Conservation (phyloP, 2,113 vertebrate genomes). For the Brachionichthys hirsutus region DNA sequence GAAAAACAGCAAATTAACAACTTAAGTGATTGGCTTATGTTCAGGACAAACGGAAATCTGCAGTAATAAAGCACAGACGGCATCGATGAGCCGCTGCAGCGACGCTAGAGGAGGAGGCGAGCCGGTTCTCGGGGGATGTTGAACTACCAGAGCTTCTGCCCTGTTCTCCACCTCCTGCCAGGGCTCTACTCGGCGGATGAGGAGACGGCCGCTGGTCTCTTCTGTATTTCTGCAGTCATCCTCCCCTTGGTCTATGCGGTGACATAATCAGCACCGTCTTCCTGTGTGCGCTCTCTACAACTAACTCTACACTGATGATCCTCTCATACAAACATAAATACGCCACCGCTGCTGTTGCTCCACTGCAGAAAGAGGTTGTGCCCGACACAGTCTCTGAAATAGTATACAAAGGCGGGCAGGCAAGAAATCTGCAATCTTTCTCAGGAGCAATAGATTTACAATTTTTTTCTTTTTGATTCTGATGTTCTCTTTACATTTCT, state of each 20-base stretch:
- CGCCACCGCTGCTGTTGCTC: constrained; percentile 72
- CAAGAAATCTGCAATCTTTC: constrained; percentile 65
- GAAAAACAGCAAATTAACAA: constrained; percentile 30
- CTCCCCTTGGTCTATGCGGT: constrained; percentile 48
- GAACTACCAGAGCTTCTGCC: constrained; percentile 28
- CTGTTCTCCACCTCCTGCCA: constrained; percentile 1
- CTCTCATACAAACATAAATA: constrained; percentile 81
- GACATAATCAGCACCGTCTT: constrained; percentile 48
- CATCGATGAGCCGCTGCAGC: constrained; percentile 8
- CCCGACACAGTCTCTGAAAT: constrained; percentile 59
- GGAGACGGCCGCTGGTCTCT: neutral
- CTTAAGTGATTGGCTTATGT: constrained; percentile 34
- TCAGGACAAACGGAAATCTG: constrained; percentile 28
- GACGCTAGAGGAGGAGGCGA: constrained; percentile 8
- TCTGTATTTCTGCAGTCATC: constrained; percentile 48
- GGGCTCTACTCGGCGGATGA: constrained; percentile 8
- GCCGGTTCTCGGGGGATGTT: constrained; percentile 25
- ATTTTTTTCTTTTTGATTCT: constrained; percentile 48
- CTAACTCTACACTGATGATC: constrained; percentile 74
- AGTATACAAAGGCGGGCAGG: constrained; percentile 65
- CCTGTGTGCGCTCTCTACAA: constrained; percentile 45
- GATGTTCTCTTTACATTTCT: constrained; percentile 17
- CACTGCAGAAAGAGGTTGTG: constrained; percentile 43
- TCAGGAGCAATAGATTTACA: constrained; percentile 60
- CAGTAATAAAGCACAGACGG: constrained; percentile 16